Evolutionary conservation across 2,113 vertebrate species (phyloP).

Genomic region (Apodemus speciosus): DNA sequence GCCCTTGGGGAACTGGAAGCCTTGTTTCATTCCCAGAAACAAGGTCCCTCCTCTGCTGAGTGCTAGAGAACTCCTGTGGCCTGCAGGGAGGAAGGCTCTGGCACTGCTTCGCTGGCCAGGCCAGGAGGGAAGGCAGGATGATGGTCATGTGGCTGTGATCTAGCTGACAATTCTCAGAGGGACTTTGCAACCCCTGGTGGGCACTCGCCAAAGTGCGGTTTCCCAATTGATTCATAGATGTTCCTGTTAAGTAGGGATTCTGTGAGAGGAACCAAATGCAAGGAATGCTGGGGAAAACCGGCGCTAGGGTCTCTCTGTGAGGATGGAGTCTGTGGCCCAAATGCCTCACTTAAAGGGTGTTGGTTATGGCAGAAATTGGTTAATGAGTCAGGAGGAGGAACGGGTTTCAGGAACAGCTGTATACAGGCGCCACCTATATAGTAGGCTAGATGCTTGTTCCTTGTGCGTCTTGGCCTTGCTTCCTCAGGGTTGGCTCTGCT

Average conservation of each 20-base stretch:
- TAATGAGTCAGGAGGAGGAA: not conserved
- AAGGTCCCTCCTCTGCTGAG: not conserved
- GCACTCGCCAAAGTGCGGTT: not conserved
- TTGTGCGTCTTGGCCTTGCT: not conserved
- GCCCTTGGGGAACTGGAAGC: not conserved
- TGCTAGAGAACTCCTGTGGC: not conserved
- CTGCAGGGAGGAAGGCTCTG: not conserved
- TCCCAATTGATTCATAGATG: not conserved
- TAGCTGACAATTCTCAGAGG: not conserved
- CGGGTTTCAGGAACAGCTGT: conserved; percentile 2
- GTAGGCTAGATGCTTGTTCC: not conserved
- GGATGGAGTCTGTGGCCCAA: not conserved
- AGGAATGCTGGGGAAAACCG: not conserved
- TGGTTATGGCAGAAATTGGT: not conserved
- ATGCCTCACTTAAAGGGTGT: not conserved
- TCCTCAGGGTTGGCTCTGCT: not conserved
- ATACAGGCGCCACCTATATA: not conserved
- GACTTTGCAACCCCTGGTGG: not conserved
- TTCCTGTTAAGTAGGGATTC: not conserved
- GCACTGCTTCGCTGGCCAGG: not conserved
- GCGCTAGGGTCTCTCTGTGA: not conserved
- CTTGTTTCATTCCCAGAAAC: conserved; percentile 15
- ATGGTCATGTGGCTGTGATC: not conserved
- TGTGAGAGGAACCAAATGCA: not conserved
- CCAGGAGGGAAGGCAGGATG: no score